Evolutionary conservation across 2,797 vertebrate genomes (phyloP), one percentile per base, ranked within the genome.

Genomic region (Alcedo quadribrachys): DNA sequence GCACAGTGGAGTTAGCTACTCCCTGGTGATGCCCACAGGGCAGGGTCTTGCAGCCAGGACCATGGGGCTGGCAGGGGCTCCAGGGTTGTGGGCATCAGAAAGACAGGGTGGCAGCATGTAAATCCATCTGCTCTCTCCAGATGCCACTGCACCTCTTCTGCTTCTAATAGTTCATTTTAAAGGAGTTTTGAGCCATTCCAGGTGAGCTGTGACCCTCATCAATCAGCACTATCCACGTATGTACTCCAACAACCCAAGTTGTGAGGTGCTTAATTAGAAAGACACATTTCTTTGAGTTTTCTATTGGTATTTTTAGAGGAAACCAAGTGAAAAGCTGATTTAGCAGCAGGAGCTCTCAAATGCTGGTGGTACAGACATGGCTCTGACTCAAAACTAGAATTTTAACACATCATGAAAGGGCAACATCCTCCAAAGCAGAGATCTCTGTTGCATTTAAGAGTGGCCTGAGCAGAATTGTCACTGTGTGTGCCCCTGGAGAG

Each of bases 11-110:
- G 61, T 32, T 3, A 5, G 68, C 32, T 45, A 45, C n/a, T 85
- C 45, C 16, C 32, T 15, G 43, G 28, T 40, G 81, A 15, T 65
- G 25, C 12, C 33, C 48, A 25, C 0, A 0, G 53, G 68, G 6
- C 37, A 80, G 24, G 24, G 73, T 28, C 46, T 62, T 16, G 4
- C 48, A 46, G 50, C 21, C 62, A 57, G 69, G 21, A 48, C n/a
- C 1, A 3, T 51, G 17, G 4, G 7, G 7, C 6, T 48, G 25
- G 10, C 18, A 43, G 28, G 8, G 11, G 15, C 6, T 51, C 15
- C 50, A 51, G 50, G 50, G 50, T 15, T 51, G 27, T 15, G 25
- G 50, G 50, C 25, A 0, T 43, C 32, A 80, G 53, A 50, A 32
- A 35, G 46, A 19, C 48, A 79, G 24, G 33, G 48, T 18, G 11